phyloP scores from a whole-genome alignment of 2,888 invertebrate species.

The Octonoba sinensis region DNA sequence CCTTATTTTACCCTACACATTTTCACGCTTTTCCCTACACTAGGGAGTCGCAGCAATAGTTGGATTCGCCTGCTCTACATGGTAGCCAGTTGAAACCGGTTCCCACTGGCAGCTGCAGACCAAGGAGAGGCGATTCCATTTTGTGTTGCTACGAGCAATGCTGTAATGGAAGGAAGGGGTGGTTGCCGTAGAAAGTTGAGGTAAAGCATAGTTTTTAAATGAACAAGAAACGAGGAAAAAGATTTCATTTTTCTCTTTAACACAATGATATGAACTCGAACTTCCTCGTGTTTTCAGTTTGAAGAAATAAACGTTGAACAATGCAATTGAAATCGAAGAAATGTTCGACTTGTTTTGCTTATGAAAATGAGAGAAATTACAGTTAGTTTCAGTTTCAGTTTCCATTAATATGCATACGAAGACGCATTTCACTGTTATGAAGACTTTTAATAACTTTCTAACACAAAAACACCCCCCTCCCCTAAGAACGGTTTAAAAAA shows the following conservation, averaged over 20 bases:
- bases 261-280: slow-evolving; percentile 27
- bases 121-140: slow-evolving; percentile 35
- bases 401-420: too few species aligned
- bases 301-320: too few species aligned
- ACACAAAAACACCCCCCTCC: too few species aligned
- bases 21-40: slow-evolving; percentile 38
- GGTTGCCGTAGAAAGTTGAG: neutral
- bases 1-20: slow-evolving; percentile 42
- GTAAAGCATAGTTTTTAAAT: slow-evolving; percentile 5
- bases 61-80: slow-evolving; percentile 46
- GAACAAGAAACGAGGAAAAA: slow-evolving; percentile 33
- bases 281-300: slow-evolving; percentile 33
- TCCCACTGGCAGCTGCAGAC: slow-evolving; percentile 54
- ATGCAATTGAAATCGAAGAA: too few species aligned
- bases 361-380: too few species aligned
- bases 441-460: too few species aligned
- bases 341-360: too few species aligned
- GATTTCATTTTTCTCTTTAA: slow-evolving; percentile 10
- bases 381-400: too few species aligned
- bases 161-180: slow-evolving; percentile 38
- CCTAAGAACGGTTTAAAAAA: too few species aligned
- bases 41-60: slow-evolving; percentile 20
- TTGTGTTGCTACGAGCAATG: slow-evolving; percentile 16
- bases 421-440: too few species aligned
- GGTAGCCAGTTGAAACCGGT: slow-evolving; percentile 58